These are phyloP conservation scores for Pseudanteris insignis DNA, from an alignment of 2,888 invertebrate species.

Conservation along the genomic window DNA sequence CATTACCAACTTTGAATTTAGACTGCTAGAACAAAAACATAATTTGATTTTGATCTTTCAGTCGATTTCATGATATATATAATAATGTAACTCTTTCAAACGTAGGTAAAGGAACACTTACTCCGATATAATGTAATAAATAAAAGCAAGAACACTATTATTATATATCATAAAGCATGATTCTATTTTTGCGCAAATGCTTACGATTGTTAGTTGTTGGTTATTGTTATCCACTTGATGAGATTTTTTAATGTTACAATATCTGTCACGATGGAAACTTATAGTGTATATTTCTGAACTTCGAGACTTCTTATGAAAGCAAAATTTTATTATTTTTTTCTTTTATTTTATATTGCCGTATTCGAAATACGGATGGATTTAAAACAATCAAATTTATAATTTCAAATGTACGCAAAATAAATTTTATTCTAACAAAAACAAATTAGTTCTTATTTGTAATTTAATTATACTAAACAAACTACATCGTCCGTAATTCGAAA, in stretches of 20 bases:
- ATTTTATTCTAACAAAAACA: conserved; percentile 13
- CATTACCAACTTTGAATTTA: too few relatives aligned
- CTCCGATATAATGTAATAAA: conserved; percentile 43
- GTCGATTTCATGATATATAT: conserved; percentile 21
- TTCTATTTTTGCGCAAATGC: conserved; percentile 64
- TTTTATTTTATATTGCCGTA: conserved; percentile 12
- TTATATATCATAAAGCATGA: conserved; percentile 38
- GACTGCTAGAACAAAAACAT: too few relatives aligned
- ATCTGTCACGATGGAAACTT: conserved; percentile 50
- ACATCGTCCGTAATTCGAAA: conserved; percentile 19
- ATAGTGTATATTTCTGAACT: conserved; percentile 28
- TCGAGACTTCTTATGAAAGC: conserved; percentile 8
- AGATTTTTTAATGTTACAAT: conserved; percentile 63
- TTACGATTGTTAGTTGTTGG: conserved; percentile 65
- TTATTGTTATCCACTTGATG: conserved; percentile 65
- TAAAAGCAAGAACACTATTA: conserved; percentile 31
- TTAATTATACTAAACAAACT: background rate
- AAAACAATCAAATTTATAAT: conserved; percentile 17
- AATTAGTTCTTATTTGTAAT: background rate
- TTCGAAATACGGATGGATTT: conserved; percentile 25
- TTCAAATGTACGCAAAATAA: conserved; percentile 26
- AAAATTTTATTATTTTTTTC: conserved; percentile 15
- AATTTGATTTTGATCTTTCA: too few relatives aligned
- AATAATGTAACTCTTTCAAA: conserved; percentile 29
- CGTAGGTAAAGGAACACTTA: conserved; percentile 34